Conservation (phyloP, 2,113 vertebrate genomes). For the Patagioenas fasciata region DNA sequence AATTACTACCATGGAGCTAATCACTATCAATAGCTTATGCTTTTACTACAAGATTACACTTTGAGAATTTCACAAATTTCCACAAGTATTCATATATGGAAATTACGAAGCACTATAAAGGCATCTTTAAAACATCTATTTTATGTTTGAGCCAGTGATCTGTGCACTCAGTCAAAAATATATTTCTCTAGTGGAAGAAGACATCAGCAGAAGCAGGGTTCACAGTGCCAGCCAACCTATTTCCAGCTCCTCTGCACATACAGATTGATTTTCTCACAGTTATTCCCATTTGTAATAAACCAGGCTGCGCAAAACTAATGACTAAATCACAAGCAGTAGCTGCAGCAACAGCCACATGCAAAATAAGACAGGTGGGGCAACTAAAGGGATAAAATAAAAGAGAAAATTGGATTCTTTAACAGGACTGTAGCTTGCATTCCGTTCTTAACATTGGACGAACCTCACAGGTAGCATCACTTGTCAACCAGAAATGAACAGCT, state of each 20-base stretch:
- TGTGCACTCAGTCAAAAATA: not conserved
- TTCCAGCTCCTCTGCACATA: fast-evolving
- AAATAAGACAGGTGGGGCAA: not conserved
- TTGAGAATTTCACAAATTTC: not conserved
- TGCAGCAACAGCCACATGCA: not conserved
- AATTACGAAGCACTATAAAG: not conserved
- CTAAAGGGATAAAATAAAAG: not conserved
- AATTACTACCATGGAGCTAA: not conserved
- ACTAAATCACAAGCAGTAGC: not conserved
- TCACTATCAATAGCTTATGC: fast-evolving
- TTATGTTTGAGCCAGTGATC: not conserved
- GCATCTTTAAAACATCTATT: not conserved
- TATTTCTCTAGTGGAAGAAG: not conserved
- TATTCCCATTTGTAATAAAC: not conserved
- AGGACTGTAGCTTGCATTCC: not conserved
- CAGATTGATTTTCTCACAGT: not conserved
- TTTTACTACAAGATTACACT: not conserved
- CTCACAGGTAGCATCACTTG: not conserved
- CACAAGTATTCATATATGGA: not conserved
- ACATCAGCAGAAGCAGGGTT: not conserved
- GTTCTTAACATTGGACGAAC: not conserved
- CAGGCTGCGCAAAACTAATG: not conserved
- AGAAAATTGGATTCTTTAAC: fast-evolving
- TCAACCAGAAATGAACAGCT: not conserved
- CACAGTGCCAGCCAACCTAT: not conserved